phyloP scores from a whole-genome alignment of 2,113 vertebrate genomes.

The Brienomyrus brachyistius region DNA sequence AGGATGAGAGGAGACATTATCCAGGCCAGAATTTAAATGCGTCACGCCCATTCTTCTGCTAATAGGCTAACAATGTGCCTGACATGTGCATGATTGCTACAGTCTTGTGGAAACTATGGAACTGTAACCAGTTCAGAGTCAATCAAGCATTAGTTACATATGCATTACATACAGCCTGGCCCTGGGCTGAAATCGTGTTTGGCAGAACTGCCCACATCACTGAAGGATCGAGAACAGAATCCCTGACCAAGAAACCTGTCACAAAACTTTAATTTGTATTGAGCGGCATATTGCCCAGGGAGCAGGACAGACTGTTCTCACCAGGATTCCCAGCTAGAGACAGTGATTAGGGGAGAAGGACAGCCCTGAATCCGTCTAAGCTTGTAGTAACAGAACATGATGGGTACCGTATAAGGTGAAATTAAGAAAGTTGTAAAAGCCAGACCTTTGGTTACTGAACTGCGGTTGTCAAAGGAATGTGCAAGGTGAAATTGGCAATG shows the following conservation, averaged over 20 bases:
- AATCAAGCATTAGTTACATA: background rate
- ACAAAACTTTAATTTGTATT: background rate
- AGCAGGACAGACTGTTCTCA: background rate
- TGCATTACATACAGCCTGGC: background rate
- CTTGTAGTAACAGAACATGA: background rate
- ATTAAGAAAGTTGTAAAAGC: background rate
- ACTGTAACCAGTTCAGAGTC: background rate
- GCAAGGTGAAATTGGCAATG: background rate
- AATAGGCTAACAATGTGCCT: background rate
- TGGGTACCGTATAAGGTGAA: background rate
- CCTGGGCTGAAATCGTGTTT: background rate
- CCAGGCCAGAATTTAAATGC: background rate
- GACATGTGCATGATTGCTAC: background rate
- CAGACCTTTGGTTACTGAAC: background rate
- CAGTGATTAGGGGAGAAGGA: background rate
- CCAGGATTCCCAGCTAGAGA: background rate
- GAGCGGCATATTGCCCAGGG: background rate
- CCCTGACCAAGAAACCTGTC: background rate
- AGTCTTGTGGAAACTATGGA: background rate
- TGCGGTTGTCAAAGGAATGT: background rate
- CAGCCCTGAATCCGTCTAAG: background rate
- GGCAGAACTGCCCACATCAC: background rate
- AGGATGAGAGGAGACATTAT: background rate
- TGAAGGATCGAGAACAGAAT: background rate
- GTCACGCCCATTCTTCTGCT: background rate